A percentile compares a stretch with the other conserved stretches of the same genome.
phyloP scores from a whole-genome alignment of 2,888 invertebrate species.

The Dryadula phaetusa region DNA sequence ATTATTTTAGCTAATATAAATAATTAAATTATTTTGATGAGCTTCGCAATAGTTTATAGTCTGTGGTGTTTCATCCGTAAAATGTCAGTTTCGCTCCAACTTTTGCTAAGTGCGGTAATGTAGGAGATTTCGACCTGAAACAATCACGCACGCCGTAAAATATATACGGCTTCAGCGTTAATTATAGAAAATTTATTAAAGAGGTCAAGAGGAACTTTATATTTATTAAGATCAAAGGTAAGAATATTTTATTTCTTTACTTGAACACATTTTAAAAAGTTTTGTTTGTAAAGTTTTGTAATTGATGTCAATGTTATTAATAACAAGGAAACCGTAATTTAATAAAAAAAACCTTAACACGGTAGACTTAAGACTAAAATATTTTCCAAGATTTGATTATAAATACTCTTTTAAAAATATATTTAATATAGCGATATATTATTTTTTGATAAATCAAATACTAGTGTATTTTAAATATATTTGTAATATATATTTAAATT shows the following conservation, averaged over 20 bases:
- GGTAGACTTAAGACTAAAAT: too few relatives aligned
- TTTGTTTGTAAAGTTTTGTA: neutral
- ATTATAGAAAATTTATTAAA: conserved; percentile 18
- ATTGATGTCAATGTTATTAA: neutral
- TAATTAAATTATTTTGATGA: too few relatives aligned
- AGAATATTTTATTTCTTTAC: neutral
- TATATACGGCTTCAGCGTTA: conserved; percentile 50
- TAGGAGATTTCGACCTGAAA: conserved; percentile 52
- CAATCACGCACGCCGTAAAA: conserved; percentile 46
- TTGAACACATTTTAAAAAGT: neutral
- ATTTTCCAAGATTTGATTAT: too few relatives aligned
- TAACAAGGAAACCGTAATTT: neutral
- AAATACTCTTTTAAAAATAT: too few relatives aligned
- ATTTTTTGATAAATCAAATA: too few relatives aligned
- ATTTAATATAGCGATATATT: too few relatives aligned
- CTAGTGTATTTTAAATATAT: too few relatives aligned
- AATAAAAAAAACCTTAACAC: too few relatives aligned
- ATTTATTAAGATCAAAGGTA: conserved; percentile 10
- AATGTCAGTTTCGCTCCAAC: conserved; percentile 68
- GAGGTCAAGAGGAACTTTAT: neutral
- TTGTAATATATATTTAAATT: too few relatives aligned
- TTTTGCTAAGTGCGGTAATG: conserved; percentile 61
- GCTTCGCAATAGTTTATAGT: neutral
- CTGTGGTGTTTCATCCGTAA: conserved; percentile 34
- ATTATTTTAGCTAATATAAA: too few relatives aligned